These are phyloP conservation scores for Holacanthella duospinosa DNA, from an alignment of 2,888 invertebrate species.

Conservation along the genomic window DNA sequence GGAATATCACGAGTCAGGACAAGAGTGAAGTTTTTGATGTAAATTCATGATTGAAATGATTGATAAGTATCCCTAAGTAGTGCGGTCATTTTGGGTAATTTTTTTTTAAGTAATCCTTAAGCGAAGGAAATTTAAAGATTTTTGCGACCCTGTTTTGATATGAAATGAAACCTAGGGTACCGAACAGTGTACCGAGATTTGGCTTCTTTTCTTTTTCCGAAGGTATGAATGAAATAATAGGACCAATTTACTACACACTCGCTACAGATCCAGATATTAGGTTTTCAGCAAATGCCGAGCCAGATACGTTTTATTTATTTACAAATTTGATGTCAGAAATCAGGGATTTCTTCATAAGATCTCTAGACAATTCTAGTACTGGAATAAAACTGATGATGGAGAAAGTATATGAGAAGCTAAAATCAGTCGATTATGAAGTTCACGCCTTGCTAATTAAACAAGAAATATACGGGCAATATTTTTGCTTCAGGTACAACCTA, in stretches of 20 bases:
- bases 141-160: too few relatives aligned
- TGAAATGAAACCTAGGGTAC: too few relatives aligned
- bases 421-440: constrained; percentile 63
- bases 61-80: too few relatives aligned
- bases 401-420: constrained; percentile 63
- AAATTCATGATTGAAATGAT: too few relatives aligned
- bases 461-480: constrained; percentile 72
- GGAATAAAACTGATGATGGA: constrained; percentile 88
- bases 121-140: too few relatives aligned
- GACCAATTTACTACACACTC: constrained; percentile 94
- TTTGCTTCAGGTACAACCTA: constrained; percentile 25
- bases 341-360: constrained; percentile 91
- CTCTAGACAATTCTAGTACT: constrained; percentile 81
- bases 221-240: constrained; percentile 99
- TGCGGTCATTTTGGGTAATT: too few relatives aligned
- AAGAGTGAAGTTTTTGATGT: too few relatives aligned
- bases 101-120: too few relatives aligned
- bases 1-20: too few relatives aligned
- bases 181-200: too few relatives aligned
- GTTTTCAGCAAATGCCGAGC: constrained; percentile 78
- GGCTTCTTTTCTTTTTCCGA: too few relatives aligned
- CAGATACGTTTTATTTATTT: constrained; percentile 96
- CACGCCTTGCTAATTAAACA: constrained; percentile 67
- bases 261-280: constrained; percentile 74
- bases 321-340: constrained; percentile 97